These are phyloP conservation scores for Drosophila birchii DNA, from an alignment of 2,888 invertebrate species.

Conservation along the genomic window DNA sequence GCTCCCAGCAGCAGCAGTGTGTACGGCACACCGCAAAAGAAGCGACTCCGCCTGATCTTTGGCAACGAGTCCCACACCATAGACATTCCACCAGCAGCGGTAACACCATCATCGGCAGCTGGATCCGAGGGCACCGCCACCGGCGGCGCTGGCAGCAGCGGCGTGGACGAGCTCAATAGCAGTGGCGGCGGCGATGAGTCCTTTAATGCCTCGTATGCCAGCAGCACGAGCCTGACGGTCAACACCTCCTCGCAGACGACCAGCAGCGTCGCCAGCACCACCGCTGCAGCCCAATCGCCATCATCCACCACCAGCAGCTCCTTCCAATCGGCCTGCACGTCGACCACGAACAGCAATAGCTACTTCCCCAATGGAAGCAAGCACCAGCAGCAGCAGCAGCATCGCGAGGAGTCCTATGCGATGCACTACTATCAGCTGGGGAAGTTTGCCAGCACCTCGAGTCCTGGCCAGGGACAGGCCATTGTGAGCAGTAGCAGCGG, in stretches of 20 bases:
- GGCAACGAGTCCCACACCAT: slow-evolving; percentile 95
- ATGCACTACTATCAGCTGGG: slow-evolving; percentile 41
- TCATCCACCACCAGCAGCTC: slow-evolving; percentile 63
- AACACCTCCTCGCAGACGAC: slow-evolving; percentile 41
- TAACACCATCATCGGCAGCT: slow-evolving; percentile 4
- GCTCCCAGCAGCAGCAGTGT: slow-evolving; percentile 48
- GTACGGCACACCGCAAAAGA: slow-evolving; percentile 89
- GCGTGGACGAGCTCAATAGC: slow-evolving; percentile 56
- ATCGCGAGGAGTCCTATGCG: slow-evolving; percentile 36
- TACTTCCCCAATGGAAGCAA: slow-evolving; percentile 56
- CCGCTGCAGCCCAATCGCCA: slow-evolving; percentile 41
- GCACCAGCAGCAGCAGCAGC: slow-evolving; percentile 17
- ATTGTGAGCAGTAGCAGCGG: slow-evolving; percentile 61
- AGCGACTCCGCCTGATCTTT: slow-evolving; percentile 93
- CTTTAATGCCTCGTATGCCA: slow-evolving; percentile 68
- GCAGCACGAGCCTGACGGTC: slow-evolving; percentile 49
- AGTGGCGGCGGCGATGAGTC: slow-evolving; percentile 66
- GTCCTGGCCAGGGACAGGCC: slow-evolving; percentile 60
- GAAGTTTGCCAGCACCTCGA: slow-evolving; percentile 31
- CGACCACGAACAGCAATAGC: slow-evolving; percentile 54
- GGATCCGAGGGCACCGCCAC: neutral
- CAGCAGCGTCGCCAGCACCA: slow-evolving; percentile 17
- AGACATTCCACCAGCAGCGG: slow-evolving; percentile 89
- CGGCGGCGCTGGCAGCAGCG: slow-evolving; percentile 36
- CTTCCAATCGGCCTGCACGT: slow-evolving; percentile 76